Percentiles rank a stretch among this genome's conserved stretches.
Evolutionary conservation across 2,888 invertebrate species (phyloP).

Genomic region (Carcina quercana): DNA sequence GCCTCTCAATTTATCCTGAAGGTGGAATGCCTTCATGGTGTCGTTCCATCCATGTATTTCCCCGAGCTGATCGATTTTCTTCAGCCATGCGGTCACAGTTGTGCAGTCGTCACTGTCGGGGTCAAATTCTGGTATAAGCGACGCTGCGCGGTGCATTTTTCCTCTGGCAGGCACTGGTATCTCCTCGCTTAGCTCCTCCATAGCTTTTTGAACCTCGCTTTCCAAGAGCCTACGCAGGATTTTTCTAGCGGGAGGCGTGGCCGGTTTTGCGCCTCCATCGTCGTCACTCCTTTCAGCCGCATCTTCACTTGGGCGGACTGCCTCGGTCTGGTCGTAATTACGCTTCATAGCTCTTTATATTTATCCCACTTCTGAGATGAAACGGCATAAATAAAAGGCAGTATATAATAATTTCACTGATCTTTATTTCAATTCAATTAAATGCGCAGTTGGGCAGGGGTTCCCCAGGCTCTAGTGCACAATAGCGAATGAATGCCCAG

Average conservation of each 20-base stretch:
- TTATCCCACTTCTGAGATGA: too few species aligned
- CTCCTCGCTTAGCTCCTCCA: constrained; percentile 1
- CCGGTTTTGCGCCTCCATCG: too few species aligned
- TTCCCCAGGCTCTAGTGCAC: too few species aligned
- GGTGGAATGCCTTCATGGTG: constrained; percentile 15
- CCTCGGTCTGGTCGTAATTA: too few species aligned
- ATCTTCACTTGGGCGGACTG: too few species aligned
- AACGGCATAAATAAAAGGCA: too few species aligned
- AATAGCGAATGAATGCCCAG: too few species aligned
- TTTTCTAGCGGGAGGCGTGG: constrained; percentile 6
- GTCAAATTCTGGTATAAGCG: constrained; percentile 14
- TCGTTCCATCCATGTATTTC: constrained; percentile 22
- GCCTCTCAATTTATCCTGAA: constrained; percentile 21
- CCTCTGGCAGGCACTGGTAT: not conserved
- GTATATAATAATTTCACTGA: too few species aligned
- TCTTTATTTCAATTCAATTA: too few species aligned
- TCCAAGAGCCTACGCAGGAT: constrained; percentile 1
- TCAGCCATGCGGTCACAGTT: constrained; percentile 14
- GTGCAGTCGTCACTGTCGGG: constrained; percentile 16
- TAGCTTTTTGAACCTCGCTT: constrained; percentile 5
- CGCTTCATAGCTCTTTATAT: too few species aligned
- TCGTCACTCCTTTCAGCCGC: too few species aligned
- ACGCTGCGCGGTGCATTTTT: constrained; percentile 9
- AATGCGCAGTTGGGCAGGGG: too few species aligned
- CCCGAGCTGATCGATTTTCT: constrained; percentile 18